These are phyloP conservation scores for Hypsibius dujardini DNA, from an alignment of 1,140 invertebrate species.

Conservation along the genomic window DNA sequence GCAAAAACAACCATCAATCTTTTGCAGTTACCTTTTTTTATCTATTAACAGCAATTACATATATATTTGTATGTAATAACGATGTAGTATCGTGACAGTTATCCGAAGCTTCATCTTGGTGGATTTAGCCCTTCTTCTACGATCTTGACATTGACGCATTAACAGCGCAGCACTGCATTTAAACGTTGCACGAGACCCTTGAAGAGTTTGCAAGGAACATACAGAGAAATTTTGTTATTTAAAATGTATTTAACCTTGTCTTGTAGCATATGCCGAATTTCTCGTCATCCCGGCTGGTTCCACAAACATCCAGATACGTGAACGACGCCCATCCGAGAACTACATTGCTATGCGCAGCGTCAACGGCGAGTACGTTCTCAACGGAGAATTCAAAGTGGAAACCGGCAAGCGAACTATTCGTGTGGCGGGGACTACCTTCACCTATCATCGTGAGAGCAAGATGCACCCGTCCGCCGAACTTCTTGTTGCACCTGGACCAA, in stretches of 20 bases:
- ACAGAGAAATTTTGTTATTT: background rate
- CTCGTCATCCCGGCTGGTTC: slow-evolving; percentile 78
- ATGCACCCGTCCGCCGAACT: slow-evolving; percentile 63
- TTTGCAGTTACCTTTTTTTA: too few relatives aligned
- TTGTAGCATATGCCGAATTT: slow-evolving; percentile 73
- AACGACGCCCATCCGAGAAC: slow-evolving; percentile 64
- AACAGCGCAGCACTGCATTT: too few relatives aligned
- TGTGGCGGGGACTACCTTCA: slow-evolving; percentile 64
- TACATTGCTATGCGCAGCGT: slow-evolving; percentile 72
- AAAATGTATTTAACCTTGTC: background rate
- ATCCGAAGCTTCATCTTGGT: too few relatives aligned
- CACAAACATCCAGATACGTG: slow-evolving; percentile 68
- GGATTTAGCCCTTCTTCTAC: too few relatives aligned
- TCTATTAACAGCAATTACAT: too few relatives aligned
- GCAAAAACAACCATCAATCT: too few relatives aligned
- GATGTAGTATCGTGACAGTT: too few relatives aligned
- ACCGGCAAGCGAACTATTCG: slow-evolving; percentile 30
- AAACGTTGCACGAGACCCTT: too few relatives aligned
- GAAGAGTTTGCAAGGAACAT: too few relatives aligned
- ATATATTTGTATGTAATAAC: too few relatives aligned
- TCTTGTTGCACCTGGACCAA: slow-evolving; percentile 63
- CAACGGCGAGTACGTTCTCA: slow-evolving; percentile 65
- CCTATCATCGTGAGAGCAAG: slow-evolving; percentile 50
- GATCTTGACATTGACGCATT: too few relatives aligned
- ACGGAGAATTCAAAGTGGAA: slow-evolving; percentile 81